phyloP scores from a whole-genome alignment of 2,113 vertebrate species.

The Strigops habroptila region DNA sequence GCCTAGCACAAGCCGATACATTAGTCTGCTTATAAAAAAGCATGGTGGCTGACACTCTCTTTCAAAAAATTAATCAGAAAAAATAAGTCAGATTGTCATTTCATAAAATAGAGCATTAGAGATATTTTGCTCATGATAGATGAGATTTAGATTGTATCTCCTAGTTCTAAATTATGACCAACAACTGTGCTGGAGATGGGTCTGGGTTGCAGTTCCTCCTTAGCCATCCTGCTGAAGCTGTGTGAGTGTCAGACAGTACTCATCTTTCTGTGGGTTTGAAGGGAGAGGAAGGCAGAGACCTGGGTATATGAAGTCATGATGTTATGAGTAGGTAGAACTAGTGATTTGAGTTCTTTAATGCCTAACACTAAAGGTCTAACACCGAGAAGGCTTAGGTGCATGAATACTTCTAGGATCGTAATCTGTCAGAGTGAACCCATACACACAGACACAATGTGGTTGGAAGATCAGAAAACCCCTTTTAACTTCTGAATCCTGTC shows the following conservation, averaged over 20 bases:
- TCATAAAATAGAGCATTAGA: neutral
- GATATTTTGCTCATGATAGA: neutral
- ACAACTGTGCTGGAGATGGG: neutral
- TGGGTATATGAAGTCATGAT: neutral
- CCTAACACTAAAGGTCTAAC: neutral
- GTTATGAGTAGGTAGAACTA: neutral
- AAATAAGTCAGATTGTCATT: neutral
- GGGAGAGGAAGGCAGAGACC: neutral
- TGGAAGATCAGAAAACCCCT: neutral
- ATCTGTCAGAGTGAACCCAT: neutral
- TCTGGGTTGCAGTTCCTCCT: neutral
- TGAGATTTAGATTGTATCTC: neutral
- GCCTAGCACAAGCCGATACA: accelerated
- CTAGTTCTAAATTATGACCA: neutral
- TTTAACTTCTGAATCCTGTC: neutral
- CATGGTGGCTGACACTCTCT: accelerated
- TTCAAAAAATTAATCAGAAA: neutral
- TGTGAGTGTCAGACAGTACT: neutral
- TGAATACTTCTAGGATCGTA: neutral
- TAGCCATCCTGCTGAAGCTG: neutral
- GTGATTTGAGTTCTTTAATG: neutral
- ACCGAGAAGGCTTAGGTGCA: neutral
- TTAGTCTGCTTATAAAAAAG: neutral
- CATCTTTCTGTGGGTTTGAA: neutral
- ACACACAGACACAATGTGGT: neutral